A percentile compares a stretch with the other conserved stretches of the same genome.
Conservation (phyloP, 2,797 vertebrate genomes). For the Eospalax fontanierii region DNA sequence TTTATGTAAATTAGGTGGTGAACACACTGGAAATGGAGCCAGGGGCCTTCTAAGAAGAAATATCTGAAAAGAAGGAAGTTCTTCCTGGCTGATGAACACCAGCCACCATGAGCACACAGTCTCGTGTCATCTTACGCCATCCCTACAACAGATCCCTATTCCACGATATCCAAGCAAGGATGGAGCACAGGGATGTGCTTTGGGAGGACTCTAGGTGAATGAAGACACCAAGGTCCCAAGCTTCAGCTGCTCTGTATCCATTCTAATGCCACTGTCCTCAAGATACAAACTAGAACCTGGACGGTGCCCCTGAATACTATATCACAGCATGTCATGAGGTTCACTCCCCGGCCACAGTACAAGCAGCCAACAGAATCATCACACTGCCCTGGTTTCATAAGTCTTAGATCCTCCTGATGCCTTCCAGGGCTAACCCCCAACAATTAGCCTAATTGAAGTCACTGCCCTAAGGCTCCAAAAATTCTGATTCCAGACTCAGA, state of each 20-base stretch:
- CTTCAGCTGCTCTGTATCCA: not conserved
- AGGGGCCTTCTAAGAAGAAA: not conserved
- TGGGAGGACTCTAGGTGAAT: fast-evolving
- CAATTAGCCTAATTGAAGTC: not conserved
- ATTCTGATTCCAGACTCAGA: not conserved
- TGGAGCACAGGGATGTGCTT: not conserved
- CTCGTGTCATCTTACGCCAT: not conserved
- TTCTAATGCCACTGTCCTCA: not conserved
- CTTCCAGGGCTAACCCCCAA: not conserved
- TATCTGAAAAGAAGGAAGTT: not conserved
- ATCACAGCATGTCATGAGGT: fast-evolving
- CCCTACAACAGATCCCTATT: not conserved
- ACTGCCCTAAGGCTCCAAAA: not conserved
- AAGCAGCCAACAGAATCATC: not conserved
- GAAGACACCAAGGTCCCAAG: not conserved
- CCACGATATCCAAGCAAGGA: not conserved
- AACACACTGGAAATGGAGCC: not conserved
- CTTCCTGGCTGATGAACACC: not conserved
- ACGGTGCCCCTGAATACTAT: not conserved
- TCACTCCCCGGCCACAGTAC: too few relatives aligned
- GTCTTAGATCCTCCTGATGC: not conserved
- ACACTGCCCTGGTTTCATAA: not conserved
- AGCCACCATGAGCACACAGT: not conserved
- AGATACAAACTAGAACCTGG: not conserved
- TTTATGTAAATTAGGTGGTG: not conserved